phyloP scores from a whole-genome alignment of 2,797 vertebrate genomes.

The Acomys russatus region DNA sequence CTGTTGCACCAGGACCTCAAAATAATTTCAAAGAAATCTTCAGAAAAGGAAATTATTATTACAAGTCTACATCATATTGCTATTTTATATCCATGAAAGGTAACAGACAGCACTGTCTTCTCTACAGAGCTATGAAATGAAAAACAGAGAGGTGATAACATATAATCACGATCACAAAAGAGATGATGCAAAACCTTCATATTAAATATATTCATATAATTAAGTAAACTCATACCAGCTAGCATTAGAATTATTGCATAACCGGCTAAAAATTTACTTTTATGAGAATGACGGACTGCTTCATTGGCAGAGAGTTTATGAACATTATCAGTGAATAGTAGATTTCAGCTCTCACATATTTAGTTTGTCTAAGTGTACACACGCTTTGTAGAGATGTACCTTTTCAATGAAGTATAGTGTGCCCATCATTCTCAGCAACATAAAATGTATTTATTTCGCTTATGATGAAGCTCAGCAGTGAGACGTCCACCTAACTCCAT shows the following conservation, averaged over 20 bases:
- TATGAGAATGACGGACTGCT: not conserved
- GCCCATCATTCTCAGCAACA: not conserved
- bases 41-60: not conserved
- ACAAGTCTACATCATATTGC: not conserved
- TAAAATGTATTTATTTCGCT: not conserved
- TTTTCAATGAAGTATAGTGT: not conserved
- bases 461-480: not conserved
- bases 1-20: not conserved
- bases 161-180: not conserved
- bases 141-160: no score
- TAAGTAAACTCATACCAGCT: not conserved
- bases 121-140: not conserved
- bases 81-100: not conserved
- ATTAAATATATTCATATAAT: not conserved
- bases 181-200: not conserved
- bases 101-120: not conserved
- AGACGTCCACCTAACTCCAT: not conserved
- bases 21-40: not conserved
- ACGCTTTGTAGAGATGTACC: not conserved
- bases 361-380: not conserved
- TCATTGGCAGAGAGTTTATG: not conserved
- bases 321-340: not conserved
- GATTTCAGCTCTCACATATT: not conserved
- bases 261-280: not conserved
- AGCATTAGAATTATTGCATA: not conserved